These are phyloP conservation scores for Diarsia mendica DNA, from an alignment of 2,888 invertebrate genomes.

Conservation along the genomic window DNA sequence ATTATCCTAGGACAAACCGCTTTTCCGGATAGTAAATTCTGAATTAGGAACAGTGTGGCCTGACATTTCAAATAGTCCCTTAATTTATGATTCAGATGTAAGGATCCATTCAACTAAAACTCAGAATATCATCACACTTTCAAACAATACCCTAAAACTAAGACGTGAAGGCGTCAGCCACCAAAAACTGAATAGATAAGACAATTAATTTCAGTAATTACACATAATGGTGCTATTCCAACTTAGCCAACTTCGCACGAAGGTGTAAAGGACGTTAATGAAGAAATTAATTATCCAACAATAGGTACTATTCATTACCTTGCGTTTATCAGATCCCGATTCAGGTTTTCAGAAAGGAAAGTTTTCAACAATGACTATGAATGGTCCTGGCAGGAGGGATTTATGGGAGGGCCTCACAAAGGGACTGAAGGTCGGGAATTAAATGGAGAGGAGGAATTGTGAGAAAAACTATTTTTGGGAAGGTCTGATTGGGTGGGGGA, in stretches of 20 bases:
- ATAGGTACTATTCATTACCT: slow-evolving; percentile 82
- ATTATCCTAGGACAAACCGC: background rate
- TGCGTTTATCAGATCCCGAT: slow-evolving; percentile 75
- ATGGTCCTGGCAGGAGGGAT: slow-evolving; percentile 69
- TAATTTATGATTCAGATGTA: background rate
- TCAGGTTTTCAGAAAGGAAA: slow-evolving; percentile 76
- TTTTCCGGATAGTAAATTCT: background rate
- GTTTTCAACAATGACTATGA: slow-evolving; percentile 70
- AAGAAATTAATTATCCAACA: slow-evolving; percentile 86
- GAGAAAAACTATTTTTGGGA: slow-evolving; percentile 38
- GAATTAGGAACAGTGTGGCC: background rate
- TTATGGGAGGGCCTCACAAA: slow-evolving; percentile 78
- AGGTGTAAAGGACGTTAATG: slow-evolving; percentile 81
- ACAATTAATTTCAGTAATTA: slow-evolving; percentile 66
- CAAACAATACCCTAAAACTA: slow-evolving; percentile 39
- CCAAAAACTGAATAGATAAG: slow-evolving; percentile 54
- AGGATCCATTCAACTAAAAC: slow-evolving; percentile 20
- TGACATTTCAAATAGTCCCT: slow-evolving; percentile 1
- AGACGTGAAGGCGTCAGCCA: slow-evolving; percentile 24
- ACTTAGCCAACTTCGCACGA: slow-evolving; percentile 21
- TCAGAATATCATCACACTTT: slow-evolving; percentile 30
- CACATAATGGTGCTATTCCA: slow-evolving; percentile 65
- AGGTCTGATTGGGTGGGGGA: slow-evolving; percentile 26
- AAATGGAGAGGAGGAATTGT: slow-evolving; percentile 49
- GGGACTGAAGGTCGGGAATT: slow-evolving; percentile 58